phyloP scores from a whole-genome alignment of 2,888 invertebrate species.

The Agrypnus murinus region DNA sequence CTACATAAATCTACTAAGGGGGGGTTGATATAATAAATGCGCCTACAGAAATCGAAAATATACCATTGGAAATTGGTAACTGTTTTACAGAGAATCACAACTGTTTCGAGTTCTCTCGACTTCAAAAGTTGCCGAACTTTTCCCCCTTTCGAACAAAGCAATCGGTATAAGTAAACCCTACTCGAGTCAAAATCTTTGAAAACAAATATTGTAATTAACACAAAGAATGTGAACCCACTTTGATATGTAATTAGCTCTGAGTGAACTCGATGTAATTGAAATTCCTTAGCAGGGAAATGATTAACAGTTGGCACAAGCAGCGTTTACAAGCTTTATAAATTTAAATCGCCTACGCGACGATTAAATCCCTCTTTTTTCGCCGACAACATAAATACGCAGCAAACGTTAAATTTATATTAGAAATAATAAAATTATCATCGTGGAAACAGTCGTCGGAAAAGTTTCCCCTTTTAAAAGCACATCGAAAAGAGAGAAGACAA shows the following conservation, averaged over 20 bases:
- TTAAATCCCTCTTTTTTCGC: conserved; percentile 20
- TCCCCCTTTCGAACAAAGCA: conserved; percentile 45
- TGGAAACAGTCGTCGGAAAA: conserved; percentile 10
- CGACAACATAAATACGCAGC: conserved; percentile 6
- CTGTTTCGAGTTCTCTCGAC: neutral
- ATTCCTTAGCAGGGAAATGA: conserved; percentile 62
- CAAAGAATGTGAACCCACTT: conserved; percentile 66
- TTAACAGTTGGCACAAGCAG: conserved; percentile 57
- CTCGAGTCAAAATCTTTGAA: conserved; percentile 61
- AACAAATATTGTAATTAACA: conserved; percentile 68
- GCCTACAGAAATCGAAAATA: too few species aligned
- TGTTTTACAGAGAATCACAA: too few species aligned
- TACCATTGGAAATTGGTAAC: too few species aligned
- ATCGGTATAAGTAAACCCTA: conserved; percentile 47
- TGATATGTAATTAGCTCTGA: conserved; percentile 67
- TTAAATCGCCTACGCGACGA: conserved; percentile 24
- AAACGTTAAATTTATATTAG: neutral
- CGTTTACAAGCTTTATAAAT: conserved; percentile 39
- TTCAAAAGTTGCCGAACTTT: conserved; percentile 38
- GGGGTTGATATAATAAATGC: too few species aligned
- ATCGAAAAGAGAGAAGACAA: conserved; percentile 48
- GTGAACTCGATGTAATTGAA: conserved; percentile 66
- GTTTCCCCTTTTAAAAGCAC: conserved; percentile 21
- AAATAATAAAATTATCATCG: conserved; percentile 6
- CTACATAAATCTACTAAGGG: too few species aligned